These are phyloP conservation scores for Drosophila nebulosa DNA, from an alignment of 1,140 invertebrate genomes.

Conservation along the genomic window DNA sequence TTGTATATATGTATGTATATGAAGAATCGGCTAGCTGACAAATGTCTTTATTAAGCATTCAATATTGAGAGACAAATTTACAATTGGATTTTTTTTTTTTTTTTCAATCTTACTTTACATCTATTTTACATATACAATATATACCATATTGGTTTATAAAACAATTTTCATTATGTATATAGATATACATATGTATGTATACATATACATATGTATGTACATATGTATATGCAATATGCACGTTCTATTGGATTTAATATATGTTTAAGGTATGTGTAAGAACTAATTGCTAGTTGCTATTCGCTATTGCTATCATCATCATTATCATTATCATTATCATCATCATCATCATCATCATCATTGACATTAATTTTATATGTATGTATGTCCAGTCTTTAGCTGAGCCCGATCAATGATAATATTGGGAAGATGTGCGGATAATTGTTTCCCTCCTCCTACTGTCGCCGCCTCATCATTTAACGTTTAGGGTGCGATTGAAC, in stretches of 20 bases:
- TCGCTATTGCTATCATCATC: not conserved
- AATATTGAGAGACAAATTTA: not conserved
- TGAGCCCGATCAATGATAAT: too few relatives aligned
- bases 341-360: not conserved
- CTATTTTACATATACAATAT: not conserved
- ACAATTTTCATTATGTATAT: too few relatives aligned
- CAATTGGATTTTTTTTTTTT: not conserved
- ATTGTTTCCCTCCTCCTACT: conserved; percentile 13
- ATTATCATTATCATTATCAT: too few relatives aligned
- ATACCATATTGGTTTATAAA: not conserved
- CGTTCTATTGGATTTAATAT: not conserved
- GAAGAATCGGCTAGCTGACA: not conserved
- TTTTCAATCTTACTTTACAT: not conserved
- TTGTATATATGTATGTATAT: not conserved
- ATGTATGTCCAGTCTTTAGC: conserved; percentile 42
- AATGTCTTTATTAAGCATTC: not conserved
- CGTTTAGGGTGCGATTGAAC: conserved; percentile 63
- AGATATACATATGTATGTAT: not conserved
- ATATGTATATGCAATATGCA: not conserved
- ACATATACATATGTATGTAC: not conserved
- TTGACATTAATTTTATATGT: conserved; percentile 36
- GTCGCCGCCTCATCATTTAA: conserved; percentile 51
- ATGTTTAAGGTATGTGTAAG: not conserved
- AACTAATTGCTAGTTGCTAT: not conserved
- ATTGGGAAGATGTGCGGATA: too few relatives aligned